These are phyloP conservation scores for Homarus americanus DNA, from an alignment of 1,140 invertebrate species.

Conservation along the genomic window DNA sequence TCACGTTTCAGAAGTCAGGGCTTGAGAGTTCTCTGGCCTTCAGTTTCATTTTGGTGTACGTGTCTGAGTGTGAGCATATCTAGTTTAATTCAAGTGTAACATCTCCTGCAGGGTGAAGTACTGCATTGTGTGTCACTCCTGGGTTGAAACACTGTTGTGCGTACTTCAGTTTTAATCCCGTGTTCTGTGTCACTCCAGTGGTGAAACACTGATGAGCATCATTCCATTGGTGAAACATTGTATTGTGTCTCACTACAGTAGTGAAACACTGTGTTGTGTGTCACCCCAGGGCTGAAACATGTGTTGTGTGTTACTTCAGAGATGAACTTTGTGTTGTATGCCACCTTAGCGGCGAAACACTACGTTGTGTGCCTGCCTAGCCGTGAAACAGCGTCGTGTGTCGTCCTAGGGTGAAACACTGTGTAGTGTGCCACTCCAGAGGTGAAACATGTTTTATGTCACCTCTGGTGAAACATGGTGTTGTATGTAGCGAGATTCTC, in stretches of 20 bases:
- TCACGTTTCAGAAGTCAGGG: background rate
- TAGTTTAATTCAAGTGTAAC: background rate
- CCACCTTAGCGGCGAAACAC: too few relatives aligned
- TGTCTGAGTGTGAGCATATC: background rate
- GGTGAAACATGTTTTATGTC: too few relatives aligned
- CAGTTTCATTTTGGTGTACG: constrained; percentile 18
- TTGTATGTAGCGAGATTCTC: background rate
- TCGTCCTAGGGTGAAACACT: too few relatives aligned
- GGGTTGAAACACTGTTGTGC: background rate
- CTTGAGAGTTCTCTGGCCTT: background rate
- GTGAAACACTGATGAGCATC: background rate
- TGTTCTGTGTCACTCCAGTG: background rate
- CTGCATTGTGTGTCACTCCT: background rate
- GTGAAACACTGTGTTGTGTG: background rate
- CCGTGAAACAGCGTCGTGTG: too few relatives aligned
- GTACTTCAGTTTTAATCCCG: background rate
- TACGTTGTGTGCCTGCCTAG: too few relatives aligned
- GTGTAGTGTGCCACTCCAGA: too few relatives aligned
- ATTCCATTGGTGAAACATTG: background rate
- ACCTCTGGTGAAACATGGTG: background rate
- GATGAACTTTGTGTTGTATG: background rate
- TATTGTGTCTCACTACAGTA: background rate
- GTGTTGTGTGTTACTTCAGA: background rate
- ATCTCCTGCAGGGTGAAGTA: background rate
- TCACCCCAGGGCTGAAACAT: background rate